Evolutionary conservation across 2,888 invertebrate genomes (phyloP), one percentile per base, ranked within the genome.

Genomic region (Cephus nigrinus): DNA sequence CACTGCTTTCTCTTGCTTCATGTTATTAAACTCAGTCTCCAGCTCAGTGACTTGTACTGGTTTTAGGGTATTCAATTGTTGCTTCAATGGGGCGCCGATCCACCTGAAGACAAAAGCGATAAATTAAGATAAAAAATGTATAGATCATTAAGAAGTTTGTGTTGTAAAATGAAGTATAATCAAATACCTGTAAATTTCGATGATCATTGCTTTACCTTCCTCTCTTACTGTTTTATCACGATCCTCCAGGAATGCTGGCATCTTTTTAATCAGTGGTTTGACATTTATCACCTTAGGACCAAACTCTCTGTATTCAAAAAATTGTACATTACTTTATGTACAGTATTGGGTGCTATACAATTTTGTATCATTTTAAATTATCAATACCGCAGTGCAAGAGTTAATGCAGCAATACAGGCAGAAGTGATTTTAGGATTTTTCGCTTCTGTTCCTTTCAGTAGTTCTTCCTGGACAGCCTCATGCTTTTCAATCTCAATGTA

Each of bases 401-500:
- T 95, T 11, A 96, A 92, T 0, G 96, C 94, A 11, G 95, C 93
- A 3, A 97, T 94, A 90, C 97, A 98, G 0, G 96, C 98, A 0
- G 96, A 93, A 0, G 98, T 97, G 80, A 98, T 97, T 93, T 98
- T 99, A 0, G 99, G 99, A 92, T 98, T 98, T 92, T 99, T 99
- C 85, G 97, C 97, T 73, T 97, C 97, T 92, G 98, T 96, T 68
- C 99, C 99, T 92, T 98, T 98, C 32, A 98, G 92, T 2, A 99
- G 93, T 91, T 98, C 98, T 84, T 99, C 99, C 85, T 96, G 93
- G 0, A 98, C 97, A 15, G 94, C 92, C 82, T 99, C 99, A 80
- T 97, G 96, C 90, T 98, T 98, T 89, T 99, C 99, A 87, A 98
- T 97, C 93, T 99, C 99, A 84, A 99, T 94, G 90, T 97, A 98